Conservation (phyloP, 2,888 invertebrate species). For the Phrixothrix hirtus region DNA sequence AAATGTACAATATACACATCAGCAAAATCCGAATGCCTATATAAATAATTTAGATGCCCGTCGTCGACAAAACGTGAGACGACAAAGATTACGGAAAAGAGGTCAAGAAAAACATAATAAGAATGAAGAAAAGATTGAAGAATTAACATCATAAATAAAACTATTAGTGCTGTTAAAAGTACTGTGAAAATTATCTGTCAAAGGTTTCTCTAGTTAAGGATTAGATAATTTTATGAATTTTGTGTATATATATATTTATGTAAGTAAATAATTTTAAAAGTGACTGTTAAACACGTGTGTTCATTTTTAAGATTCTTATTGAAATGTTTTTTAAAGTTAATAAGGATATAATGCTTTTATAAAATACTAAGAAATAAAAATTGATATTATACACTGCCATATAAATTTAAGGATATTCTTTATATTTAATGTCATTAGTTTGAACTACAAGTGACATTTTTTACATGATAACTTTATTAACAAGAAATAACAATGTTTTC, state of each 20-base stretch:
- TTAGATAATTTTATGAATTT: constrained; percentile 10
- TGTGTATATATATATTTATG: constrained; percentile 6
- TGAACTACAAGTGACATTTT: no score
- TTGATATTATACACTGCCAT: constrained; percentile 6
- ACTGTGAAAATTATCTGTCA: not conserved
- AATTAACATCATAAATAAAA: not conserved
- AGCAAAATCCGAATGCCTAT: constrained; percentile 9
- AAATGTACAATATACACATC: not conserved
- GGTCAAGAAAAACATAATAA: constrained; percentile 11
- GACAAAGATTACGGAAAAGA: constrained; percentile 12
- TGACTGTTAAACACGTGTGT: constrained; percentile 10
- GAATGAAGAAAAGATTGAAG: not conserved
- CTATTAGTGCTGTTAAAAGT: not conserved
- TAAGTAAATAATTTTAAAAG: constrained; percentile 6
- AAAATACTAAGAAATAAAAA: constrained; percentile 1
- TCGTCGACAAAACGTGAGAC: constrained; percentile 10
- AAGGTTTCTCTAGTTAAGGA: constrained; percentile 1
- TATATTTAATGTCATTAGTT: not conserved
- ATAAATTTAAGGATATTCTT: not conserved
- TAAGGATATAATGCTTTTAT: constrained; percentile 2
- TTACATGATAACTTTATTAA: not conserved
- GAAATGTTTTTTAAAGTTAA: constrained; percentile 1
- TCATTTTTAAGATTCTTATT: constrained; percentile 9
- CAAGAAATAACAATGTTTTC: no score
- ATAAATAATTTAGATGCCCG: constrained; percentile 11